Conservation (phyloP, 2,113 vertebrate genomes). For the Corythoichthys intestinalis region DNA sequence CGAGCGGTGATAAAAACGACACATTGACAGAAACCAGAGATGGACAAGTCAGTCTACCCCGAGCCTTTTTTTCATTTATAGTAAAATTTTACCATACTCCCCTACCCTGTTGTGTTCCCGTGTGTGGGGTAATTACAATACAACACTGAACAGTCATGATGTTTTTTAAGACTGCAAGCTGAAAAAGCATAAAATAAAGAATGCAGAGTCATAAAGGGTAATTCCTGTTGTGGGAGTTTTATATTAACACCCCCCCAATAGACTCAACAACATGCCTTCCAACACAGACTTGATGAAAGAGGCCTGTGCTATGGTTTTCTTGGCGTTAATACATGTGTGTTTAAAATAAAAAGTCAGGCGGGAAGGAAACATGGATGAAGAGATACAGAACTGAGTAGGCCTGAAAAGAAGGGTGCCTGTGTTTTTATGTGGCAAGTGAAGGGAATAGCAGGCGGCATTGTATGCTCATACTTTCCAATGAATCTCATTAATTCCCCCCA, state of each 20-base stretch:
- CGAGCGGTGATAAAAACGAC: conserved; percentile 71
- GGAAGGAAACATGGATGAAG: conserved; percentile 6
- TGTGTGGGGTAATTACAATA: conserved; percentile 66
- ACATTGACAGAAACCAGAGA: conserved; percentile 71
- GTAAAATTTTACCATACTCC: conserved; percentile 61
- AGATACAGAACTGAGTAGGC: background rate
- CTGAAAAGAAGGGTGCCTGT: conserved; percentile 15
- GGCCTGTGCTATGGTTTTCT: conserved; percentile 37
- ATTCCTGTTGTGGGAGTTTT: conserved; percentile 54
- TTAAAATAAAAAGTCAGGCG: conserved; percentile 6
- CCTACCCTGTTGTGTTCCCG: conserved; percentile 54
- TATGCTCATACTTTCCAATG: conserved; percentile 61
- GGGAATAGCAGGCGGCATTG: conserved; percentile 29
- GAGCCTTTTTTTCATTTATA: conserved; percentile 42
- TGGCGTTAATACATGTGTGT: conserved; percentile 19
- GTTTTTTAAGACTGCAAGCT: conserved; percentile 40
- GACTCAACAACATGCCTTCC: conserved; percentile 60
- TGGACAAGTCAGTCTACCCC: conserved; percentile 56
- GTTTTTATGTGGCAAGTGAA: conserved; percentile 33
- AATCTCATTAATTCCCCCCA: conserved; percentile 51
- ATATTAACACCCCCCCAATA: conserved; percentile 62
- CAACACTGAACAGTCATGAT: conserved; percentile 53
- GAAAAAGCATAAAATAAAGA: conserved; percentile 70
- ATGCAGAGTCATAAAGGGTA: conserved; percentile 68
- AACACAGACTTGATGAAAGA: conserved; percentile 41